Evolutionary conservation across 1,140 invertebrate genomes (phyloP), one percentile per base, ranked within the genome.

Genomic region (Leguminivora glycinivorella): DNA sequence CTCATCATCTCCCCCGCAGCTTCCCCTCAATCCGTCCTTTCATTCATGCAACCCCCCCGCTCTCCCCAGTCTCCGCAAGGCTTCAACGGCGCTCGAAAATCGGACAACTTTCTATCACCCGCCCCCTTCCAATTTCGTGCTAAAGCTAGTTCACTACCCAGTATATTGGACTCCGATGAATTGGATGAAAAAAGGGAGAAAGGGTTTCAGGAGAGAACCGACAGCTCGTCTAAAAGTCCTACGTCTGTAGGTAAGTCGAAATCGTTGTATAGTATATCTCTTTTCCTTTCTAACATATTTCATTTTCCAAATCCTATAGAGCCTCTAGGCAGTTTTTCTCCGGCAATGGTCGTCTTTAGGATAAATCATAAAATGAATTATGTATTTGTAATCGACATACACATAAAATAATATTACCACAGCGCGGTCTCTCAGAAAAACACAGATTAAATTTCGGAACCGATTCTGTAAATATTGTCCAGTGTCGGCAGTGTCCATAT

Each of bases 131-230:
- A 90, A 79, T 88, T 91, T 75, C 93, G 93, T 75, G 93, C 94
- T 71, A 95, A 96, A 87, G 94, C 95, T 14, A 96, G 94, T 80
- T 96, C 95, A 52, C 77, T 96, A 78, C 95, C 96, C 0, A 96
- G 95, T 83, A 96, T 96, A 77, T 88, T 96, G 72, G 95, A 96
- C 82, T 95, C 95, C 0, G 95, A 96, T 72, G 94, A 95, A 67
- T 92, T 95, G 38, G 94, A 95, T 24, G 90, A 92, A 14, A 90
- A 92, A 43, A 90, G 79, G 26, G 92, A 93, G 38, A 87, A 89
- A 67, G 75, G 77, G 0, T 89, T 84, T 67, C 73, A 79, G 2
- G 87, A 87, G 68, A 76, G 81, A 19, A 92, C 87, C 2, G 93
- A 93, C 60, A 93, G 82, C 40, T 93, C 79, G 25, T 91, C 73